Base-by-base conservation (phyloP, 2,113 vertebrate species). In the Aythya baeri region DNA sequence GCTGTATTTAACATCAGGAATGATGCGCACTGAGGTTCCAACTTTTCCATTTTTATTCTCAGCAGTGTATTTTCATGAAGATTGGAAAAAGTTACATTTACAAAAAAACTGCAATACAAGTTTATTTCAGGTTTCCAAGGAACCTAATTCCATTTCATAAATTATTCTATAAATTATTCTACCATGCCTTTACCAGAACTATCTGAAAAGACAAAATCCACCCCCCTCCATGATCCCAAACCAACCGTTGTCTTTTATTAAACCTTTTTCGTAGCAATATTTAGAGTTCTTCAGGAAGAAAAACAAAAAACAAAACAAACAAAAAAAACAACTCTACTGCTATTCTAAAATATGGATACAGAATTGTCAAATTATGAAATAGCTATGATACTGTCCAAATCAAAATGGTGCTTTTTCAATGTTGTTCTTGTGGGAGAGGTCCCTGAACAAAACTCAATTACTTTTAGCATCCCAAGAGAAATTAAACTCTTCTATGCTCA, bases 1-100 rank as follows among this genome's bases (percentile, higher is more conserved):
- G 82, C 61, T 94, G 29, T 77, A 62, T 49, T 76, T 29, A 89
- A 72, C 62, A 83, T 89, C 44, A 57, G 86, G 73, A 91, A 55
- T 73, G 38, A 59, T 86, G 86, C 82, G 90, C 66, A 93, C 83
- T 91, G 71, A 83, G 59, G 72, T 36, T 34, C 93, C 92, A 96
- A 94, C 93, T 91, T 97, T 94, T 96, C 3, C 94, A 91, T 84
- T 84, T 95, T 93, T 91, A 91, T 78, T 90, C 55, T 89, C 66
- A 92, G 58, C 73, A 92, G 80, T 79, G 93, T 89, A 38, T 93
- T 86, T 77, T 95, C 94, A 97, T 80, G 86, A 97, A 95, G 88
- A 94, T 97, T 96, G 83, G 94, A 74, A 95, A 97, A 97, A 95
- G 92, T 85, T 38, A 52, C 76, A 93, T 95, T 94, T 91, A 96